Evolutionary conservation across 1,140 invertebrate genomes (phyloP).

Genomic region (Lethrus apterus): DNA sequence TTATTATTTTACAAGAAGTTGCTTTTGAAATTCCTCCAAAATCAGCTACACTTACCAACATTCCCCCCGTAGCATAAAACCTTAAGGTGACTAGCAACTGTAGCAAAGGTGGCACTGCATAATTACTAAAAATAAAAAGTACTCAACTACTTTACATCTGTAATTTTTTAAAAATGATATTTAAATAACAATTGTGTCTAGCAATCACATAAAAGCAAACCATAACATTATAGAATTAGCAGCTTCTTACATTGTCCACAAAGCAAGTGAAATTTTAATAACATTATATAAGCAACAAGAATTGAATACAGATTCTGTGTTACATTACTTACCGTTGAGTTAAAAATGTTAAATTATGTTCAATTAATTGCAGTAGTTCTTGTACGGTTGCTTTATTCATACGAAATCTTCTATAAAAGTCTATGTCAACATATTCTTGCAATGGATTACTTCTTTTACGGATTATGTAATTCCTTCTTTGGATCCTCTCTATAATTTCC

Average conservation of each 20-base stretch:
- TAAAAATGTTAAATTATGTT: slow-evolving; percentile 4
- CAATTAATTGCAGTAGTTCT: not conserved
- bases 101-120: slow-evolving; percentile 5
- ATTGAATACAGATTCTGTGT: no score
- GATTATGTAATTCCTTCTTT: not conserved
- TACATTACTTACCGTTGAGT: slow-evolving; percentile 10
- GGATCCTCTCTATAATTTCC: not conserved
- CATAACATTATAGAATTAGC: no score
- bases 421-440: not conserved
- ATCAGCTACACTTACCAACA: slow-evolving; percentile 21
- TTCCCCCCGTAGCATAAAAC: slow-evolving; percentile 22
- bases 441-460: not conserved
- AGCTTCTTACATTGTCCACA: not conserved
- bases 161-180: no score
- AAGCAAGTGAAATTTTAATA: not conserved
- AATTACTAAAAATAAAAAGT: slow-evolving; percentile 12
- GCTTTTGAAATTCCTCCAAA: slow-evolving; percentile 16
- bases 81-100: slow-evolving; percentile 21
- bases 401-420: slow-evolving; percentile 9
- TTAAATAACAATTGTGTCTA: no score
- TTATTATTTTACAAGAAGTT: slow-evolving; percentile 22
- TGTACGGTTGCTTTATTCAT: slow-evolving; percentile 1
- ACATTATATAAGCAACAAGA: not conserved
- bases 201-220: no score
- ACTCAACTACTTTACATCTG: no score